A percentile compares a stretch with the other conserved stretches of the same genome.
phyloP scores from a whole-genome alignment of 2,113 vertebrate genomes.

The Nothobranchius kuhntae region DNA sequence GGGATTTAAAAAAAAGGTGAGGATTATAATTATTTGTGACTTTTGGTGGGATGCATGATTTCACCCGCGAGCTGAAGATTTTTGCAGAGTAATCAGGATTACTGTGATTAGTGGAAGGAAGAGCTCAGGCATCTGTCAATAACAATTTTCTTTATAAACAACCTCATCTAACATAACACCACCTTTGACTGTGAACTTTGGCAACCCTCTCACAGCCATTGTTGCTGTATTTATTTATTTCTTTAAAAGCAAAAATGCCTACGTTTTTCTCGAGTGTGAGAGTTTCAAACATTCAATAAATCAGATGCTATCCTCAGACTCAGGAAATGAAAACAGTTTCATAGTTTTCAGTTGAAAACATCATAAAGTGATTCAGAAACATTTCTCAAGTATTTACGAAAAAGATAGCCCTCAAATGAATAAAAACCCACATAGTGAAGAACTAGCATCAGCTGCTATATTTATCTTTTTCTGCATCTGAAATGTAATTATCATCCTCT shows the following conservation, averaged over 20 bases:
- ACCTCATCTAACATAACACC: constrained; percentile 1
- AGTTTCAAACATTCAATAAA: background rate
- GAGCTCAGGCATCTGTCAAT: constrained; percentile 17
- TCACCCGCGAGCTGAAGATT: constrained; percentile 23
- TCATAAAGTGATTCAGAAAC: background rate
- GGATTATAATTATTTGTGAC: constrained; percentile 8
- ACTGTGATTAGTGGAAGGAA: constrained; percentile 15
- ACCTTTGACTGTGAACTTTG: constrained; percentile 1
- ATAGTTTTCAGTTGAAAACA: background rate
- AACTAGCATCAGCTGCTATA: constrained; percentile 5
- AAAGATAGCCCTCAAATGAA: background rate
- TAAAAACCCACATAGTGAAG: background rate
- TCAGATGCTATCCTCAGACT: no score
- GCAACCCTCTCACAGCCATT: no score
- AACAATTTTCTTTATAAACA: constrained; percentile 5
- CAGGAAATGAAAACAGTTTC: background rate
- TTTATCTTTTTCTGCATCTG: constrained; percentile 32
- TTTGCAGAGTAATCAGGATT: constrained; percentile 23
- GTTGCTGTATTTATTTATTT: no score
- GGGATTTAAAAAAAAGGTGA: background rate
- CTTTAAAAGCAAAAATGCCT: no score
- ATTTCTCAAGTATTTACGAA: background rate
- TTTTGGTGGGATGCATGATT: constrained; percentile 1
- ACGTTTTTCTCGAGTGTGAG: background rate
- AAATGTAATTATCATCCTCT: constrained; percentile 43